A percentile compares a stretch with the other conserved stretches of the same genome.
These are phyloP conservation scores for Arizona elegans DNA, from an alignment of 2,113 vertebrate genomes.

Conservation along the genomic window DNA sequence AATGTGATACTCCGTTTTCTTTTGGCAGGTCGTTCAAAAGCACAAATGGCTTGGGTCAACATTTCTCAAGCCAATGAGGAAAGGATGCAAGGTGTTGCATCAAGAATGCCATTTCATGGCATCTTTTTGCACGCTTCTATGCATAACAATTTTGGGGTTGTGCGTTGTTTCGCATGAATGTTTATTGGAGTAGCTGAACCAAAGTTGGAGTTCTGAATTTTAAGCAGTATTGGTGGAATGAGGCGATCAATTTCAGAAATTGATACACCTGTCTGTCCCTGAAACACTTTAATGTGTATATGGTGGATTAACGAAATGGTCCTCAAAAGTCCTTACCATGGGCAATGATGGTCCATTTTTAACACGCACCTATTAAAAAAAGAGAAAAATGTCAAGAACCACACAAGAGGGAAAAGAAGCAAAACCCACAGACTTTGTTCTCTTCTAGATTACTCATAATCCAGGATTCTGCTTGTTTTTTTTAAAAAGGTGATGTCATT, in stretches of 20 bases:
- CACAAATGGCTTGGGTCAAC: neutral
- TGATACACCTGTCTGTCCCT: neutral
- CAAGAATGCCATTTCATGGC: neutral
- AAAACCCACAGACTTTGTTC: neutral
- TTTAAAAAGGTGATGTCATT: neutral
- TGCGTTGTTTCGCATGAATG: neutral
- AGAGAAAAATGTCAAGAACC: constrained; percentile 25
- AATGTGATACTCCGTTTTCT: neutral
- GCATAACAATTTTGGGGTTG: neutral
- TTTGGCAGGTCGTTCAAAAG: neutral
- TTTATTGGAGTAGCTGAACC: neutral
- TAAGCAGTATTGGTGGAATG: neutral
- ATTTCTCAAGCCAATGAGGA: neutral
- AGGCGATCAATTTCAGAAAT: neutral
- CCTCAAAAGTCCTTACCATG: constrained; percentile 81
- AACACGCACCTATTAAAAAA: constrained; percentile 83
- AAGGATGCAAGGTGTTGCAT: neutral
- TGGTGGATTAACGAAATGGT: neutral
- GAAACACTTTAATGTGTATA: neutral
- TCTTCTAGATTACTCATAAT: neutral
- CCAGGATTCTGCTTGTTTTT: neutral
- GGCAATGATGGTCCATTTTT: constrained; percentile 99
- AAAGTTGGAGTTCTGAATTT: neutral
- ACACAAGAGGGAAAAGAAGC: neutral
- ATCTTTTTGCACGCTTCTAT: neutral